These are phyloP conservation scores for Trachelus troglodyta DNA, from an alignment of 2,888 invertebrate genomes.

Conservation along the genomic window DNA sequence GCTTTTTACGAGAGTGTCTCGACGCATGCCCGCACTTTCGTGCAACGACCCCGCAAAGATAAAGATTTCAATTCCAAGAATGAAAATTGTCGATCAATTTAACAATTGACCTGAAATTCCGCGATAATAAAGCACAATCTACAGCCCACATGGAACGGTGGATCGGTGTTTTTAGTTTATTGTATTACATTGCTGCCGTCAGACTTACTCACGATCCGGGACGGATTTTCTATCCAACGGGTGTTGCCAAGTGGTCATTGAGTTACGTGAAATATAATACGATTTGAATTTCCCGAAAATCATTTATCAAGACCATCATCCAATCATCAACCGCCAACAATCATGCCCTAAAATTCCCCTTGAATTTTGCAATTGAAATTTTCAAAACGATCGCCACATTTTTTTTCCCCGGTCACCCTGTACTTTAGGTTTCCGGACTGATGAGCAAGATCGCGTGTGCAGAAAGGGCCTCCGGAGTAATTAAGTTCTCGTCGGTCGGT, in stretches of 20 bases:
- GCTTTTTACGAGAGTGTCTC: slow-evolving; percentile 53
- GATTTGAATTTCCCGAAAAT: background rate
- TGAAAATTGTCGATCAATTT: slow-evolving; percentile 63
- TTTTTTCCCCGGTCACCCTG: slow-evolving; percentile 3
- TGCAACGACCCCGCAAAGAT: slow-evolving; percentile 52
- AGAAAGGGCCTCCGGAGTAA: slow-evolving; percentile 53
- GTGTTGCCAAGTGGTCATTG: slow-evolving; percentile 6
- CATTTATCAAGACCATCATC: background rate
- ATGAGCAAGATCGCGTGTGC: slow-evolving; percentile 62
- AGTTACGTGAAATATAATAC: background rate
- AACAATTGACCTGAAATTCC: slow-evolving; percentile 63
- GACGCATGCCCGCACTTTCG: slow-evolving; percentile 40
- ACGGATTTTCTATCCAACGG: slow-evolving; percentile 25
- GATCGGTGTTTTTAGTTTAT: slow-evolving; percentile 42
- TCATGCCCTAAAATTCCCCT: background rate
- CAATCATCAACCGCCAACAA: background rate
- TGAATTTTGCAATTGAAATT: background rate
- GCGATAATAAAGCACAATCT: slow-evolving; percentile 37
- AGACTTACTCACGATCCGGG: slow-evolving; percentile 19
- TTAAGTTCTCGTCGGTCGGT: slow-evolving; percentile 55
- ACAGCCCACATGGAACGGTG: slow-evolving; percentile 22
- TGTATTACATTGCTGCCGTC: slow-evolving; percentile 29
- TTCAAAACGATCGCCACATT: background rate
- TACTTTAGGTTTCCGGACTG: slow-evolving; percentile 53
- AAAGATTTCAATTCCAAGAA: slow-evolving; percentile 61